Conservation (phyloP, 2,888 invertebrate species). For the Clanis bilineata region DNA sequence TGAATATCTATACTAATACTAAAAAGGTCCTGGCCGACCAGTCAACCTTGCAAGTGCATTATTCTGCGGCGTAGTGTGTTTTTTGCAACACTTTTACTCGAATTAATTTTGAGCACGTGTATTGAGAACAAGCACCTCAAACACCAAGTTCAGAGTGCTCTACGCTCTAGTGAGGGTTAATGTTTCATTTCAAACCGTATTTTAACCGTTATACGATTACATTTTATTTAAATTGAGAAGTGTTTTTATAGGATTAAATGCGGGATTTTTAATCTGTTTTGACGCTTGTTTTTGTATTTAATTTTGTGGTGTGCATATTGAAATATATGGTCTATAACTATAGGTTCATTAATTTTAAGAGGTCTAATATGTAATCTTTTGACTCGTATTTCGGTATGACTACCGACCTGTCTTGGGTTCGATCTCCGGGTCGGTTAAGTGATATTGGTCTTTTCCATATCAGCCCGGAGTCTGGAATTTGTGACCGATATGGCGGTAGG, state of each 20-base stretch:
- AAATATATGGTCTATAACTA: too few species aligned
- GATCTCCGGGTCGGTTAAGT: too few species aligned
- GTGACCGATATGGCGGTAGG: too few species aligned
- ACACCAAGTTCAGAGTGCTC: constrained; percentile 12
- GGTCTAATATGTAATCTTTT: too few species aligned
- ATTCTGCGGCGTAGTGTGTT: background rate
- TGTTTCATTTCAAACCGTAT: background rate
- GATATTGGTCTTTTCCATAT: too few species aligned
- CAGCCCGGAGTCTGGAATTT: too few species aligned
- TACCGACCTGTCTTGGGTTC: too few species aligned
- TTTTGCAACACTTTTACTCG: constrained; percentile 10
- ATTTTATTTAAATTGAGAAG: background rate
- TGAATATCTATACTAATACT: background rate
- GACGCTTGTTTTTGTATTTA: too few species aligned
- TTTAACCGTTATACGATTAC: background rate
- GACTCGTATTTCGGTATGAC: too few species aligned
- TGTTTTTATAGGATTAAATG: background rate
- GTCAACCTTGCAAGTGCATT: background rate
- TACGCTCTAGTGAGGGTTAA: background rate
- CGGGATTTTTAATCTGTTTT: background rate
- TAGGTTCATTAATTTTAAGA: too few species aligned
- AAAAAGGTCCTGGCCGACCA: background rate
- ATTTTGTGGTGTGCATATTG: too few species aligned
- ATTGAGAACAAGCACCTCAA: constrained; percentile 4
- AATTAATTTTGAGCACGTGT: background rate